Base-by-base conservation (phyloP, 2,888 invertebrate species). In the Hyalella azteca region DNA sequence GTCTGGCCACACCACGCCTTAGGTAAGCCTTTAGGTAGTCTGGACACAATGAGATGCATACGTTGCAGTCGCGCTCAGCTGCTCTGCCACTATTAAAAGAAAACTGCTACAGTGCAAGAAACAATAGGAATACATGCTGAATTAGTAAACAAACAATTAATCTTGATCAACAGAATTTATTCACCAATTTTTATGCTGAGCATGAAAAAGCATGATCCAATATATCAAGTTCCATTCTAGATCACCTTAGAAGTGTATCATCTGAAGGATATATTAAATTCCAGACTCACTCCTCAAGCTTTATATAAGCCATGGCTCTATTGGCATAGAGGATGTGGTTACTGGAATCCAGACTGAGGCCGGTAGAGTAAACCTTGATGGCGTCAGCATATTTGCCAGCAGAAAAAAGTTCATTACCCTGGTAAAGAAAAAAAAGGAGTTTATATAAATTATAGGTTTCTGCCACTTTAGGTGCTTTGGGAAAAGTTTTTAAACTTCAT, bases 261-360 rank as follows among this genome's bases (percentile, higher is more conserved):
- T n/a, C n/a, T n/a, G n/a, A n/a, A n/a, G n/a, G n/a, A n/a, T n/a
- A n/a, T n/a, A n/a, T n/a, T n/a, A n/a, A n/a, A n/a, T n/a, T n/a
- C n/a, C n/a, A n/a, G 77, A 88, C 90, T 88, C 89, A 95, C 94
- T 92, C 92, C 84, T 93, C 91, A 85, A 92, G 91, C 88, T 95
- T 96, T 13, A 97, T 89, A 84, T 93, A 91, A 86, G 97, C 97
- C 78, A 96, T 90, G 1, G 95, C 96, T 85, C 97, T 90, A 88
- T 97, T 97, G 0, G 95, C 94, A 86, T 91, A 95, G 87, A 93
- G 94, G 19, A 94, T 90, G 2, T 96, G 91, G 87, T 95, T 89
- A 22, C 86, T 86, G 3, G 88, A 87, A 85, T 89, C 88, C 36
- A 87, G 85, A 48, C 86, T 85, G 45, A 88, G 86, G 11, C 88